phyloP scores from a whole-genome alignment of 2,797 vertebrate species.

The Liasis olivaceus region DNA sequence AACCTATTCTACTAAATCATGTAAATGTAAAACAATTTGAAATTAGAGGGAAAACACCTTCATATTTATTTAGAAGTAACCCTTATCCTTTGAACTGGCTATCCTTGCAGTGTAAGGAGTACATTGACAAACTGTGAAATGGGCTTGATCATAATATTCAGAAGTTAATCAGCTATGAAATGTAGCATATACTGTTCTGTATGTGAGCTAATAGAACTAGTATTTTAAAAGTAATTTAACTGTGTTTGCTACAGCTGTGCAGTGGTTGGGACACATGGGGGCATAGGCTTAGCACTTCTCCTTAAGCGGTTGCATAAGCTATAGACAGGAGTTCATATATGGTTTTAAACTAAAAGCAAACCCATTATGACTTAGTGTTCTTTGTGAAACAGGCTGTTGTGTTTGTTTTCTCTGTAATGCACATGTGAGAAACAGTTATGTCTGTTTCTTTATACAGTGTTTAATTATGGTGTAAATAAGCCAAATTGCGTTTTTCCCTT shows the following conservation, averaged over 20 bases:
- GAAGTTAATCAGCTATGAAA: background rate
- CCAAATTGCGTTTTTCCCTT: slow-evolving; percentile 20
- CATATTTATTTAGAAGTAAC: background rate
- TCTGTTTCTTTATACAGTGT: background rate
- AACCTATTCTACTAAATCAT: background rate
- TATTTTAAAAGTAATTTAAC: background rate
- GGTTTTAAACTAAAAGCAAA: background rate
- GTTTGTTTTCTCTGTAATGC: background rate
- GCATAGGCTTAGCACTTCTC: background rate
- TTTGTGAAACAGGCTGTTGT: background rate
- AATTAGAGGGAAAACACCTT: background rate
- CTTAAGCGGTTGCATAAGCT: background rate
- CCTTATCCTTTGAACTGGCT: background rate
- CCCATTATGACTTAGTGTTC: background rate
- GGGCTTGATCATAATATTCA: background rate
- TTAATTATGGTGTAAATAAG: background rate
- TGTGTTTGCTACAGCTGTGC: background rate
- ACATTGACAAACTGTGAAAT: background rate
- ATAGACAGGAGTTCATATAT: background rate
- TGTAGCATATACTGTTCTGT: background rate
- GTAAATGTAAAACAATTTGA: background rate
- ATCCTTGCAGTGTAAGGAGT: too few relatives aligned
- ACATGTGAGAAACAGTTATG: background rate
- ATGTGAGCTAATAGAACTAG: background rate
- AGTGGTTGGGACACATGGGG: background rate